Base-by-base conservation (phyloP, 2,113 vertebrate species). In the Pygoscelis antarcticus region DNA sequence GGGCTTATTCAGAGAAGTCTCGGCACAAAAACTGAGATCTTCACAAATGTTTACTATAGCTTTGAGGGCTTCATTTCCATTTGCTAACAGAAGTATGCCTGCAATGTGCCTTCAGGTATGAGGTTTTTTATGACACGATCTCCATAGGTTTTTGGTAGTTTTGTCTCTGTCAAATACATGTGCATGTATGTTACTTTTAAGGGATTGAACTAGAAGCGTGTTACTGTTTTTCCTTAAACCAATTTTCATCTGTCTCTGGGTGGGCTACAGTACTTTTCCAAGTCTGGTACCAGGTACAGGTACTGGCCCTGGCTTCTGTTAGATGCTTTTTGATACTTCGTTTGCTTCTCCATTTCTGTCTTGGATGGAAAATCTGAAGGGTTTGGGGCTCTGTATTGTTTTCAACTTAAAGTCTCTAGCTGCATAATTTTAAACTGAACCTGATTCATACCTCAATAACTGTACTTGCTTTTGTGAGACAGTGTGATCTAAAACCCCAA, bases 51-150 rank as follows among this genome's bases (percentile, higher is more conserved):
- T 96, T 95, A 57, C 78, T 83, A 32, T 97, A 95, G 93, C 85
- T 95, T 89, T 90, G 60, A 95, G 77, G 49, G 54, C 82, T 96
- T 85, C 10, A 55, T 97, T 98, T 96, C 80, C 81, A 83, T 96
- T 96, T 93, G 42, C 38, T 89, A 93, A 68, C 36, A 87, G 49
- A 93, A 69, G 18, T 89, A 82, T 96, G 87, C 88, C 58, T 97
- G 83, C 83, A 94, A 87, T 92, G 52, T 49, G 61, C 78, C 90
- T 94, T 96, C 87, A 94, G 93, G 88, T 97, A 75, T 74, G 80
- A 86, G 64, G 13, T 2, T 61, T 57, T 94, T 96, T 70, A 86
- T 89, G 40, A 77, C 46, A 20, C 30, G 46, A 42, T 87, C 83
- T 87, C 88, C 4, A 6, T 30, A 51, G 21, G 34, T 15, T 79